These are phyloP conservation scores for Acrocyrtus sp. DNA, from an alignment of 2,888 invertebrate species.

Conservation along the genomic window DNA sequence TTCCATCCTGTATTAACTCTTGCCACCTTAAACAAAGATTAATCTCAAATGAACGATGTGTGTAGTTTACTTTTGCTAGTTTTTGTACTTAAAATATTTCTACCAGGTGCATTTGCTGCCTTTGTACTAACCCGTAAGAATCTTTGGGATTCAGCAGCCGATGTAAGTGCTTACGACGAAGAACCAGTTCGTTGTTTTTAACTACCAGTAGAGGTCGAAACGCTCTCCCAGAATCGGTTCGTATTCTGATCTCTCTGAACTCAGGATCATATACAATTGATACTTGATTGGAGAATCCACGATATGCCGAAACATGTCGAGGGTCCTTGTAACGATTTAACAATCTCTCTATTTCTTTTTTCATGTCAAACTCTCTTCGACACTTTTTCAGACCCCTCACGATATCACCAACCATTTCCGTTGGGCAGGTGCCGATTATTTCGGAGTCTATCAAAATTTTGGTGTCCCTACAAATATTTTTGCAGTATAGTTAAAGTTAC, in stretches of 20 bases:
- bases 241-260: conserved; percentile 70
- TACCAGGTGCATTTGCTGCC: too few species aligned
- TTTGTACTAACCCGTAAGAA: conserved; percentile 22
- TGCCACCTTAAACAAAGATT: conserved; percentile 56
- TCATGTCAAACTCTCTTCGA: conserved; percentile 16
- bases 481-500: too few species aligned
- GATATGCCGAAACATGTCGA: conserved; percentile 71
- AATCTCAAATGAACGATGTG: too few species aligned
- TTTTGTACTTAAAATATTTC: not conserved
- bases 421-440: conserved; percentile 17
- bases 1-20: conserved; percentile 71
- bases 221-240: conserved; percentile 73
- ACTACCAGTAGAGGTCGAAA: conserved; percentile 73
- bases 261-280: conserved; percentile 43
- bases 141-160: conserved; percentile 67
- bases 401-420: conserved; percentile 68
- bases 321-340: conserved; percentile 15
- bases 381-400: conserved; percentile 67
- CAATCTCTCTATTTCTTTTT: not conserved
- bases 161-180: conserved; percentile 71
- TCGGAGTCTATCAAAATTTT: conserved; percentile 24
- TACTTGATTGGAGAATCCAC: conserved; percentile 71
- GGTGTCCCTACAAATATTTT: conserved; percentile 10
- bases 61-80: not conserved
- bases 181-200: conserved; percentile 70